phyloP scores from a whole-genome alignment of 2,113 vertebrate genomes.

The Thamnophis sirtalis region DNA sequence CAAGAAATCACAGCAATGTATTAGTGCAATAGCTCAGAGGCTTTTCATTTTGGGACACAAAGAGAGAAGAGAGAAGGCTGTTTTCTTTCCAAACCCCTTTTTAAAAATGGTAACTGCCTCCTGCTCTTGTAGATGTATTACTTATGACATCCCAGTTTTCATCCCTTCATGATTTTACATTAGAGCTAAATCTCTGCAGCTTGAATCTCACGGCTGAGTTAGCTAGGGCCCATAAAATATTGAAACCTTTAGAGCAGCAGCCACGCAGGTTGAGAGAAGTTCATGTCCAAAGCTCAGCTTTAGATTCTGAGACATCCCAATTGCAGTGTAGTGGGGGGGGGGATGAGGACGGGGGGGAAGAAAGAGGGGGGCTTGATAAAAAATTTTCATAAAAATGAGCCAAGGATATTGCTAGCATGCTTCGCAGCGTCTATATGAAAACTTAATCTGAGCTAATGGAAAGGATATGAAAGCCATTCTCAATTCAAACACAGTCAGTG shows the following conservation, averaged over 20 bases:
- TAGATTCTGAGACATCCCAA: conserved; percentile 98
- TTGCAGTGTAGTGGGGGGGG: conserved; percentile 89
- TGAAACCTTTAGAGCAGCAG: conserved; percentile 95
- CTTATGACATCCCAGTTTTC: conserved; percentile 98
- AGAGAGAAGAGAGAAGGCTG: conserved; percentile 81
- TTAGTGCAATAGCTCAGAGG: conserved; percentile 86
- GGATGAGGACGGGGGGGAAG: conserved; percentile 68
- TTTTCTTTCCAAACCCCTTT: conserved; percentile 89
- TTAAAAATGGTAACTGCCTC: conserved; percentile 86
- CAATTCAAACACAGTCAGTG: conserved; percentile 96
- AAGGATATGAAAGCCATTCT: conserved; percentile 99
- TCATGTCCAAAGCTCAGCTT: conserved; percentile 99
- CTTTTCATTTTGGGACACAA: conserved; percentile 92
- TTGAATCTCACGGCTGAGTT: conserved; percentile 99
- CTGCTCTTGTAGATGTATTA: conserved; percentile 91
- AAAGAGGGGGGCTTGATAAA: conserved; percentile 87
- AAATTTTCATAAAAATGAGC: conserved; percentile 99
- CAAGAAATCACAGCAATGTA: conserved; percentile 78
- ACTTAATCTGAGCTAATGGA: conserved; percentile 99
- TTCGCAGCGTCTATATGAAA: conserved; percentile 98
- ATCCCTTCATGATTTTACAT: conserved; percentile 98
- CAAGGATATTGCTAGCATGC: conserved; percentile 99
- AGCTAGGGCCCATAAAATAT: conserved; percentile 98
- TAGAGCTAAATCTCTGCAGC: conserved; percentile 99
- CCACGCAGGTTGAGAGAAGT: conserved; percentile 99